Base-by-base conservation (phyloP, 2,888 invertebrate genomes). In the Agrochola lota region DNA sequence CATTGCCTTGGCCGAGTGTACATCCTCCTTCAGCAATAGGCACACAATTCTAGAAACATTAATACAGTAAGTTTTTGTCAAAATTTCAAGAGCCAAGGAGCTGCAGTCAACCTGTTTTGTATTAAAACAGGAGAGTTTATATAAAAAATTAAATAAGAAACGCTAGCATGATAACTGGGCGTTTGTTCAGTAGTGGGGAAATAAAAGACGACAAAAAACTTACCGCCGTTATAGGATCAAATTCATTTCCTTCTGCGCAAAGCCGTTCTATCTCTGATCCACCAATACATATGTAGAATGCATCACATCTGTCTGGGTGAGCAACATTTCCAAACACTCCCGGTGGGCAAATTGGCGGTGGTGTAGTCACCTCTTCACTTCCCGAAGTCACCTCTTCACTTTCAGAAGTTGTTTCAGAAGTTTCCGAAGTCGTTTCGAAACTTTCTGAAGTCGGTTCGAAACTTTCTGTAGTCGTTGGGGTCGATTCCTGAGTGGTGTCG, bases 221-320 rank as follows among this genome's bases (percentile, higher is more conserved):
- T 3, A 74, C 75, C 23, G 12, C 8, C 5, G 2, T 11, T 20
- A 30, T 0, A 15, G 75, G 26, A 11, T 74, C 60, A 40, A 60
- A 74, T n/a, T 74, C 73, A 9, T 59, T 12, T 12, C 26, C 70
- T 8, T 60, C 60, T 17, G 60, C 30, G 8, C 60, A 60, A 1
- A 60, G 17, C 8, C 8, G 60, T 60, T 60, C 60, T 60, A 60
- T 30, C 1, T 2, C 30, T 20, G 60, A 9, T 8, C 3, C 17
- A 60, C n/a, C 81, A 86, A 87, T 49, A 63, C 92, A 92, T 57
- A 91, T 69, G 66, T 88, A 92, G 76, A 88, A 93, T 0, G 74
- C 80, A 40, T 89, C 74, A 74, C 93, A 93, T 7, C 80, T 73
- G 0, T 83, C 74, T 0, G 91, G 91, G 52, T 92, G 87, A 0